Evolutionary conservation across 2,113 vertebrate genomes (phyloP).

Genomic region (Trachemys scripta): DNA sequence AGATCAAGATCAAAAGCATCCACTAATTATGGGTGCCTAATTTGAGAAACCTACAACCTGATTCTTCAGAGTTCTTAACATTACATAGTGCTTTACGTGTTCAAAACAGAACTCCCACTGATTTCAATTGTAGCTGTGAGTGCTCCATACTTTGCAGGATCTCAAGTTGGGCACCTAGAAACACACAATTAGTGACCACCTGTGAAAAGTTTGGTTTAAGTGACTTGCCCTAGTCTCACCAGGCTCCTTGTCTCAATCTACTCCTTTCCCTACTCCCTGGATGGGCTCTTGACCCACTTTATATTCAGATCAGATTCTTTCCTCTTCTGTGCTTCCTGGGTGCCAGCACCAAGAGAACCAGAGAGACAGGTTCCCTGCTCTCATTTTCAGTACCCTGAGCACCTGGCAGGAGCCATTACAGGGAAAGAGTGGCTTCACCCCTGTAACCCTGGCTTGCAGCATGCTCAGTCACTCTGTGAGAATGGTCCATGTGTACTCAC

Average conservation of each 20-base stretch:
- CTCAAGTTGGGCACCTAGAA: background rate
- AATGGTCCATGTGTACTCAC: background rate
- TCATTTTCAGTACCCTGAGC: background rate
- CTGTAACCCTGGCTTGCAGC: background rate
- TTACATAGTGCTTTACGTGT: background rate
- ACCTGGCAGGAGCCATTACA: background rate
- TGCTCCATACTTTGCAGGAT: background rate
- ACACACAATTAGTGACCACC: background rate
- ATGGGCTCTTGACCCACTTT: background rate
- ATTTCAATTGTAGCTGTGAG: background rate
- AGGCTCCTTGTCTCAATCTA: background rate
- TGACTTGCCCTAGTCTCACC: background rate
- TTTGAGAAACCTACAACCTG: background rate
- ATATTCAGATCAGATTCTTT: background rate
- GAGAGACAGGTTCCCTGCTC: background rate
- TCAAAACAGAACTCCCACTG: background rate
- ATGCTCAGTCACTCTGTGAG: background rate
- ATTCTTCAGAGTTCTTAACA: background rate
- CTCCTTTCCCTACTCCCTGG: fast-evolving
- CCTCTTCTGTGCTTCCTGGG: background rate
- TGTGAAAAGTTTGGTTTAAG: background rate
- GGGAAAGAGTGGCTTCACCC: background rate
- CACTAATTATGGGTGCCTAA: background rate
- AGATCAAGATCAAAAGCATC: background rate
- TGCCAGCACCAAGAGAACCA: background rate